Evolutionary conservation across 2,113 vertebrate genomes (phyloP), one percentile per base, ranked within the genome.

Genomic region (cattle (Bos taurus)): DNA sequence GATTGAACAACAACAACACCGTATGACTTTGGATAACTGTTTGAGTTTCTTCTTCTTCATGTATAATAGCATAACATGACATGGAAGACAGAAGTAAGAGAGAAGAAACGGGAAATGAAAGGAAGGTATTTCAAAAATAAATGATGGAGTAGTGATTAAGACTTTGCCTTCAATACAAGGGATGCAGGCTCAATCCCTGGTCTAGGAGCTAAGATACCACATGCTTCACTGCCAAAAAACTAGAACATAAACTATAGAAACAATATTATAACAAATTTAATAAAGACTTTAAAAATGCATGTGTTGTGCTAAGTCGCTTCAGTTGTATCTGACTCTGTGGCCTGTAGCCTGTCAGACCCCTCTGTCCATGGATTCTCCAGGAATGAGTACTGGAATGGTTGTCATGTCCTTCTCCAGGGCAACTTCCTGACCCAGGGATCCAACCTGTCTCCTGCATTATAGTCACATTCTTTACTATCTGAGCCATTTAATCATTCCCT

Each of bases 1-100:
- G 0, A 67, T 17, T 67, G 64, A 36, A 21, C 64, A 67, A 5
- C 33, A 36, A 36, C 0, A 7, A n/a, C 17, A 10, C 9, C 21
- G 33, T 36, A 36, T 36, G 64, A 67, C n/a, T 67, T 67, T 67
- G 64, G 64, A 67, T 67, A 67, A 56, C 3, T 36, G 12, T 28
- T 56, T 91, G 7, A 77, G 0, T 78, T 4, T 12, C 4, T 3
- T 23, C 26, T 93, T 62, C 36, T 67, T 89, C 13, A 36, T 71
- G 67, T 67, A n/a, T 92, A 83, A n/a, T 25, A 88, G 1, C 26
- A 21, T 25, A 48, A 93, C 78, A 85, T 9, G 4, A 80, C 15
- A 56, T 80, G 71, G 50, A 6, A 19, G 15, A 60, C 30, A 80
- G 12, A 85, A 90, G 14, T 60, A 54, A 82, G 36, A 64, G 28